phyloP scores from a whole-genome alignment of 2,797 vertebrate species.

The Dromococcyx pavoninus region DNA sequence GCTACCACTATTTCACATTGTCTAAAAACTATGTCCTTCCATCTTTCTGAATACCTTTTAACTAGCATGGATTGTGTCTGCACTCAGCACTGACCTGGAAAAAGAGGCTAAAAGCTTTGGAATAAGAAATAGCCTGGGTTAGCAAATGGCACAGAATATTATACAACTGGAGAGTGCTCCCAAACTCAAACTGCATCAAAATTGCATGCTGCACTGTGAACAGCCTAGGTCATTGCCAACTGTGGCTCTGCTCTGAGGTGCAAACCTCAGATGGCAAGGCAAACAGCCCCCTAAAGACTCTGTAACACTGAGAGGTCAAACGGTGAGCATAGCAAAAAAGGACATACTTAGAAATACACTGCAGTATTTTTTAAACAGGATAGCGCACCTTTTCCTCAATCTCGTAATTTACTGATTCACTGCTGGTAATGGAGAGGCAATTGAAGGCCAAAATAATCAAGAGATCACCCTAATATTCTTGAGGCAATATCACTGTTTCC shows the following conservation, averaged over 20 bases:
- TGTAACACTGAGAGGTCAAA: neutral
- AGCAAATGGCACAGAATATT: neutral
- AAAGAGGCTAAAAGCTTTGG: conserved; percentile 36
- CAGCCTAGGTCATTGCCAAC: neutral
- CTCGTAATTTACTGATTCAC: neutral
- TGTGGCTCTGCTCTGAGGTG: neutral
- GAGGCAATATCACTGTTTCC: neutral
- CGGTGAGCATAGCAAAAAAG: neutral
- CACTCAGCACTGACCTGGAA: conserved; percentile 12
- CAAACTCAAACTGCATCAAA: neutral
- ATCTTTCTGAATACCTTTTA: neutral
- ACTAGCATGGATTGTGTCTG: rapidly evolving
- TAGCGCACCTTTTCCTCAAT: neutral
- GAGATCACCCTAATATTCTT: neutral
- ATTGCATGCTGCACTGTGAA: neutral
- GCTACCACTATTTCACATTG: neutral
- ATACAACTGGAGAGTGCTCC: neutral
- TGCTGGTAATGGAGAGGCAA: neutral
- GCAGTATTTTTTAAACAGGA: neutral
- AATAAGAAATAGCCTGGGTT: neutral
- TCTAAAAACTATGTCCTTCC: neutral
- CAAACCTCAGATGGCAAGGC: neutral
- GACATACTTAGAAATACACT: neutral
- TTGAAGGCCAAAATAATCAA: neutral
- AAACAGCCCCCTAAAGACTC: neutral